These are phyloP conservation scores for Prietella phreatophila DNA, from an alignment of 2,113 vertebrate species.

Conservation along the genomic window DNA sequence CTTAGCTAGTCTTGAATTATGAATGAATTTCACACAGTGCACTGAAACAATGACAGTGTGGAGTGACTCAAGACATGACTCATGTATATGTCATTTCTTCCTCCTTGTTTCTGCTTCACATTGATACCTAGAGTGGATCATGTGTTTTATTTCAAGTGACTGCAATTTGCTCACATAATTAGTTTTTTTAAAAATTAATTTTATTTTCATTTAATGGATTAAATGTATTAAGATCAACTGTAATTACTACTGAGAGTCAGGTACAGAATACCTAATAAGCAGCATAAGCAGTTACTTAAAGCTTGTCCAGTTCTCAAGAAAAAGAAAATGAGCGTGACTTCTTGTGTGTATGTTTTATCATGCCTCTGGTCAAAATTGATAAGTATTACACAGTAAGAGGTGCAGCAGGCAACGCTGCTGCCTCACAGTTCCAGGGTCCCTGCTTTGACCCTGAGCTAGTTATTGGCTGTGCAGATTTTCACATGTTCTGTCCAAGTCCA, in stretches of 20 bases:
- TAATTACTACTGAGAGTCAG: not conserved
- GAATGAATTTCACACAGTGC: not conserved
- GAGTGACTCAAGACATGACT: constrained; percentile 39
- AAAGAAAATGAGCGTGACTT: not conserved
- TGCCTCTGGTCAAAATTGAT: too few relatives aligned
- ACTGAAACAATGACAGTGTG: not conserved
- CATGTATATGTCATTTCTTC: constrained; percentile 12
- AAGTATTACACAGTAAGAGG: not conserved
- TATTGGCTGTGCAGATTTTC: not conserved
- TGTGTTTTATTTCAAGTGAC: not conserved
- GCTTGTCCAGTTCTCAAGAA: too few relatives aligned
- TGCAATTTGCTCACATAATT: not conserved
- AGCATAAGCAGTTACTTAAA: not conserved
- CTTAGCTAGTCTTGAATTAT: not conserved
- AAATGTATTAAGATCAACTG: not conserved
- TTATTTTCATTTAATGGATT: not conserved
- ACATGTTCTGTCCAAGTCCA: not conserved
- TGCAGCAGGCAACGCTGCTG: not conserved
- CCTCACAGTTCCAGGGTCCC: not conserved
- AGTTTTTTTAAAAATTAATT: not conserved
- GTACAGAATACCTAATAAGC: not conserved
- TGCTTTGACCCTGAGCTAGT: not conserved
- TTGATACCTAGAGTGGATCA: not conserved
- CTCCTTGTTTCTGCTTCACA: not conserved
- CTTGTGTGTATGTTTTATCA: not conserved